These are phyloP conservation scores for Gambusia yucatana DNA, from an alignment of 2,797 vertebrate species.

Conservation along the genomic window DNA sequence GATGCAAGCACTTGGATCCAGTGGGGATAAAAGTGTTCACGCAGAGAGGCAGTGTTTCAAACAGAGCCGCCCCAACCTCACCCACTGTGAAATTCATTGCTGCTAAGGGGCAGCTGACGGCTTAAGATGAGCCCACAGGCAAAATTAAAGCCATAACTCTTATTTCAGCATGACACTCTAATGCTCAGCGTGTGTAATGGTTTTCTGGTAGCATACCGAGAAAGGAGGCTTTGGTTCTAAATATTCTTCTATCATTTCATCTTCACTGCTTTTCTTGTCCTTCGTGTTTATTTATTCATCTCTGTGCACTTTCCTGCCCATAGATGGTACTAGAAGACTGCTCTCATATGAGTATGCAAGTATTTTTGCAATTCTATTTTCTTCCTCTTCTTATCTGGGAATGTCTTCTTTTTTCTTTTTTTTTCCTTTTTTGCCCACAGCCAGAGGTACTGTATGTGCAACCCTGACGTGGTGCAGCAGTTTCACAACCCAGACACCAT, in stretches of 20 bases:
- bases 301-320: background rate
- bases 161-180: slow-evolving; percentile 13
- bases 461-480: slow-evolving; percentile 97
- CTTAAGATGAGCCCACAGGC: slow-evolving; percentile 30
- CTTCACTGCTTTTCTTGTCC: slow-evolving; percentile 7
- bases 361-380: background rate
- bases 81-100: slow-evolving; percentile 18
- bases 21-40: slow-evolving; percentile 32
- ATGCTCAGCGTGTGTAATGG: slow-evolving; percentile 21
- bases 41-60: slow-evolving; percentile 11
- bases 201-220: slow-evolving; percentile 17
- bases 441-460: slow-evolving; percentile 99
- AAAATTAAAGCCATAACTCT: slow-evolving; percentile 64
- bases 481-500: slow-evolving; percentile 99
- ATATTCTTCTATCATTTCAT: slow-evolving; percentile 12
- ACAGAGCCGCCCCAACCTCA: slow-evolving; percentile 4
- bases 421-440: slow-evolving; percentile 67
- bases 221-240: slow-evolving; percentile 11
- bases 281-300: slow-evolving; percentile 4
- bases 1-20: slow-evolving; percentile 8
- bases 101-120: slow-evolving; percentile 27
- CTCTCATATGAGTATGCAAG: background rate
- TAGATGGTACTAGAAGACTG: background rate
- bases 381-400: background rate
- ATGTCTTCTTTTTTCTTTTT: background rate